Conservation (phyloP, 2,888 invertebrate genomes). For the Julus scandinavius region DNA sequence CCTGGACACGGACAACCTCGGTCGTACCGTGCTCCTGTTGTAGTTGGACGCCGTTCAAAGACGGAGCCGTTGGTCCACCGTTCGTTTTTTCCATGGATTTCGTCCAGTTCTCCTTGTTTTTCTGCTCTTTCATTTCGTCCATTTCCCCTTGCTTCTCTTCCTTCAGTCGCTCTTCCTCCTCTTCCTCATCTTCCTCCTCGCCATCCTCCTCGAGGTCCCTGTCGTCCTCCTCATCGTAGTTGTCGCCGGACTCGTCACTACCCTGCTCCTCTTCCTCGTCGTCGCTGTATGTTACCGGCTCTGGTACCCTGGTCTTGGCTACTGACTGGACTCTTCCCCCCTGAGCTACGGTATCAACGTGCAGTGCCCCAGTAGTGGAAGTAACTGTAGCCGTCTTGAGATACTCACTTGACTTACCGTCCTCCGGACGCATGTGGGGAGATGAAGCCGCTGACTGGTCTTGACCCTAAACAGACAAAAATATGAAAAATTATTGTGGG, state of each 20-base stretch:
- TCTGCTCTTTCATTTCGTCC: conserved; percentile 48
- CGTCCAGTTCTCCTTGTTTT: conserved; percentile 48
- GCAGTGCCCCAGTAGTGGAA: conserved; percentile 52
- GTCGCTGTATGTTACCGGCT: conserved; percentile 50
- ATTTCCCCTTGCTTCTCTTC: conserved; percentile 58
- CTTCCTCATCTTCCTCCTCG: conserved; percentile 54
- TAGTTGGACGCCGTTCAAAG: neutral
- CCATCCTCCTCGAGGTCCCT: conserved; percentile 54
- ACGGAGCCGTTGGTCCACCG: neutral
- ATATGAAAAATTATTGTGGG: neutral
- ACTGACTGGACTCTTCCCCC: conserved; percentile 49
- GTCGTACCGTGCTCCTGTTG: neutral
- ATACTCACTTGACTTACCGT: conserved; percentile 59
- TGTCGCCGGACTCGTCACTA: neutral
- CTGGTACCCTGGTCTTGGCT: neutral
- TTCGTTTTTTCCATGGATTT: conserved; percentile 45
- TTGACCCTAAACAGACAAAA: conserved; percentile 42
- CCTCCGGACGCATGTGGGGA: conserved; percentile 53
- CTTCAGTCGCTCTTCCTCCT: conserved; percentile 58
- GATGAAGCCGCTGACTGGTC: conserved; percentile 21
- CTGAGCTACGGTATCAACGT: conserved; percentile 49
- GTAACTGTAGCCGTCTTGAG: conserved; percentile 36
- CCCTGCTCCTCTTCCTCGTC: conserved; percentile 41
- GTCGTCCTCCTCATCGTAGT: neutral
- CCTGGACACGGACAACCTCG: neutral